phyloP scores from a whole-genome alignment of 2,888 invertebrate genomes.

The Leptarthrus brevirostris region DNA sequence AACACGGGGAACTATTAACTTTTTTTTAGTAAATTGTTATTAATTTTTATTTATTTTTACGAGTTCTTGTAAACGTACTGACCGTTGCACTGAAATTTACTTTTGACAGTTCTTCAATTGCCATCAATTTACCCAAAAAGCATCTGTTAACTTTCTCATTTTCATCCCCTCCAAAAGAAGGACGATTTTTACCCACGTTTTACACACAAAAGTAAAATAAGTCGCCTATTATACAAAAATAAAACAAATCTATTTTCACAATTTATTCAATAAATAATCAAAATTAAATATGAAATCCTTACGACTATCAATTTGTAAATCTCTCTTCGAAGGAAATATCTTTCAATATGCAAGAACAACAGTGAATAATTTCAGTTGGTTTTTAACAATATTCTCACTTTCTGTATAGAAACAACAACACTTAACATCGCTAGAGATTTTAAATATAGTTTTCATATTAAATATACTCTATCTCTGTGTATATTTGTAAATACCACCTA shows the following conservation, averaged over 20 bases:
- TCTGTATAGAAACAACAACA: slow-evolving; percentile 53
- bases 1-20: no score
- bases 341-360: slow-evolving; percentile 43
- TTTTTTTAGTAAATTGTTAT: no score
- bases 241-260: slow-evolving; percentile 8
- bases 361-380: slow-evolving; percentile 31
- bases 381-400: slow-evolving; percentile 49
- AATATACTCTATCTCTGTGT: slow-evolving; percentile 36
- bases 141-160: no score
- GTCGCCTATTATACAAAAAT: no score
- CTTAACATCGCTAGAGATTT: slow-evolving; percentile 52
- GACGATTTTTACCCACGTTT: no score
- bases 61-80: no score
- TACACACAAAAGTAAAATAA: no score
- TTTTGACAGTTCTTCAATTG: no score
- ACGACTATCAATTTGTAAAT: slow-evolving; percentile 40
- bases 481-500: slow-evolving; percentile 46
- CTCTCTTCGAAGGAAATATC: slow-evolving; percentile 31
- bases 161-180: no score
- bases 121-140: no score
- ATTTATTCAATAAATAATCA: slow-evolving; percentile 45
- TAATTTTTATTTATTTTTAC: no score
- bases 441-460: slow-evolving; percentile 36
- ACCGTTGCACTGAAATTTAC: no score
- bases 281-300: slow-evolving; percentile 43